phyloP scores from a whole-genome alignment of 2,888 invertebrate species.

The Andrena minutula region DNA sequence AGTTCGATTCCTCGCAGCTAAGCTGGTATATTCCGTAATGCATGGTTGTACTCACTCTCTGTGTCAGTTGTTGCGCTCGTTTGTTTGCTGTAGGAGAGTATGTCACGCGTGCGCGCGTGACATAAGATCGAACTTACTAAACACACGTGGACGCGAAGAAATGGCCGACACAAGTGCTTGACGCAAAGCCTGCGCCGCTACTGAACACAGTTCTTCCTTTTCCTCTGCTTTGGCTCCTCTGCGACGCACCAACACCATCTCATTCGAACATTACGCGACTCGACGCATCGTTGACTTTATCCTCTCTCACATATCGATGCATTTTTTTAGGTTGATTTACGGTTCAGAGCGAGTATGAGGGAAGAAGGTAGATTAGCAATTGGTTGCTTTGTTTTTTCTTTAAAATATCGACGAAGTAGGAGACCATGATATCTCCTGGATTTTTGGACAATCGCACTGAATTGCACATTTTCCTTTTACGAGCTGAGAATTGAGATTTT shows the following conservation, averaged over 20 bases:
- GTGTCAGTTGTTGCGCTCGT: neutral
- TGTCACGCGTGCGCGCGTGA: neutral
- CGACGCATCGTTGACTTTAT: neutral
- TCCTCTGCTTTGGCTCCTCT: slow-evolving; percentile 23
- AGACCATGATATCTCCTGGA: no score
- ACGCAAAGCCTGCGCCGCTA: slow-evolving; percentile 54
- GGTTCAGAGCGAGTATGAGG: neutral
- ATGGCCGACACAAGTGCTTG: neutral
- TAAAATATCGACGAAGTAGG: no score
- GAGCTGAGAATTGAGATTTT: no score
- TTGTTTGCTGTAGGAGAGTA: neutral
- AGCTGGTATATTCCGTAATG: neutral
- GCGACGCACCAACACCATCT: slow-evolving; percentile 13
- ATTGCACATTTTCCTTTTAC: no score
- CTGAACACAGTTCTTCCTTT: slow-evolving; percentile 34
- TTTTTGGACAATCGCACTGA: no score
- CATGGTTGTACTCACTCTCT: slow-evolving; percentile 29
- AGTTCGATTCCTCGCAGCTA: neutral
- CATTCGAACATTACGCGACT: neutral
- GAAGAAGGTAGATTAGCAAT: no score
- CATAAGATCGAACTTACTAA: slow-evolving; percentile 3
- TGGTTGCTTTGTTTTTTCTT: no score
- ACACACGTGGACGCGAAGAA: neutral
- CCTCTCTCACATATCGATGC: neutral
- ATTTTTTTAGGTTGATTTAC: no score